phyloP scores from a whole-genome alignment of 2,888 invertebrate species.

The Andrena minutula region DNA sequence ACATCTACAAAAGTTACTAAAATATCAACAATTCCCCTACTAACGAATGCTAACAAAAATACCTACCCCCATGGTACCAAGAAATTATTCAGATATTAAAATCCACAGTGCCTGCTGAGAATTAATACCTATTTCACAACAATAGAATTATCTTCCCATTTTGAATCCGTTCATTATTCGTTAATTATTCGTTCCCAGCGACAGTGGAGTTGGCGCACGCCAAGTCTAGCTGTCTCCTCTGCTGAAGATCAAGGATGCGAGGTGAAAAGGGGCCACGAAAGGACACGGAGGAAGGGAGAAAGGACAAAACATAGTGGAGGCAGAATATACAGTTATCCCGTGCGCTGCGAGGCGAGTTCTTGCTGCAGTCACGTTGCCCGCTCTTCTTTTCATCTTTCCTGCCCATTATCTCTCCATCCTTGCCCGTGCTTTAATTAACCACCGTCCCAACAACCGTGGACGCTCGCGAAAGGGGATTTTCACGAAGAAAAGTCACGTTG shows the following conservation, averaged over 20 bases:
- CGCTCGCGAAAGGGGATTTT: too few species aligned
- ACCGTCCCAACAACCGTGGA: constrained; percentile 27
- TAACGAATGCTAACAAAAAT: too few species aligned
- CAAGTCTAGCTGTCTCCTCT: constrained; percentile 1
- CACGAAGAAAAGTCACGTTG: too few species aligned
- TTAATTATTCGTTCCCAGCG: not conserved
- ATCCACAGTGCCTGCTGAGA: too few species aligned
- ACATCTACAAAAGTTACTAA: too few species aligned
- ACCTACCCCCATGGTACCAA: too few species aligned
- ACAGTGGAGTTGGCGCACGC: not conserved
- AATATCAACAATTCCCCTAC: too few species aligned
- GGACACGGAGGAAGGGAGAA: constrained; percentile 52
- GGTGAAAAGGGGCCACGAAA: constrained; percentile 32
- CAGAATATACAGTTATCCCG: constrained; percentile 74
- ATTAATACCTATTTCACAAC: too few species aligned
- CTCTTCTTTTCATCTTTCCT: constrained; percentile 60
- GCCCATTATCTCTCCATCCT: constrained; percentile 43
- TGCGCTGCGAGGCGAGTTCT: constrained; percentile 68
- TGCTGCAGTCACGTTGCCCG: constrained; percentile 53
- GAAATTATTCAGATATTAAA: too few species aligned
- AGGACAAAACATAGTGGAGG: constrained; percentile 72
- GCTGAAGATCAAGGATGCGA: constrained; percentile 35
- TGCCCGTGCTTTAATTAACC: constrained; percentile 59
- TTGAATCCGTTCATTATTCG: too few species aligned
- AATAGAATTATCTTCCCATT: too few species aligned